These are phyloP conservation scores for Crioceris asparagi DNA, from an alignment of 2,888 invertebrate species.

Conservation along the genomic window DNA sequence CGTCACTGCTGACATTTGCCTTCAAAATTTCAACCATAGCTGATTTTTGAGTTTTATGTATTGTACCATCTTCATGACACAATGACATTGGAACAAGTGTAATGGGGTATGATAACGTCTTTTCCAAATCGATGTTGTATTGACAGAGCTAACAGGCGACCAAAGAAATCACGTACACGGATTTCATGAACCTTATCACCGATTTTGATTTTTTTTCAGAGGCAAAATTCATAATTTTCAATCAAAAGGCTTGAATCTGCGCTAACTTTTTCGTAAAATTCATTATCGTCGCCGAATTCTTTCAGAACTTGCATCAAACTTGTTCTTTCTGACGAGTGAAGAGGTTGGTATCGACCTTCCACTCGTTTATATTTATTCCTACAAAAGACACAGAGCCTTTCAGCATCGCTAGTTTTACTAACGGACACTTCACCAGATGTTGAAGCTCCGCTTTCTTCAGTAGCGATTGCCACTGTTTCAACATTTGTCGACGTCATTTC, in stretches of 20 bases:
- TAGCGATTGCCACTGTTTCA: neutral
- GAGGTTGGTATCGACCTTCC: too few species aligned
- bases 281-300: too few species aligned
- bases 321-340: too few species aligned
- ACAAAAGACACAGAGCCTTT: too few species aligned
- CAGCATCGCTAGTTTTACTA: too few species aligned
- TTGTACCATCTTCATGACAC: conserved; percentile 1
- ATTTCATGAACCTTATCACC: neutral
- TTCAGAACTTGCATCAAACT: too few species aligned
- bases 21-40: neutral
- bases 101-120: conserved; percentile 4
- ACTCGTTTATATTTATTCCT: conserved; percentile 6
- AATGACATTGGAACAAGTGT: conserved; percentile 1
- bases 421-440: too few species aligned
- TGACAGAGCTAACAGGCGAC: neutral
- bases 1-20: conserved; percentile 3
- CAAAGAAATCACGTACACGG: neutral
- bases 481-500: neutral
- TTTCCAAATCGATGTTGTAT: conserved; percentile 4
- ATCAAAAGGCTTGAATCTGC: conserved; percentile 3
- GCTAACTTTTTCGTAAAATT: conserved; percentile 5
- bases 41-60: conserved; percentile 1
- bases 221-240: conserved; percentile 3
- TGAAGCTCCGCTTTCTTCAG: conserved; percentile 2
- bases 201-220: neutral